Evolutionary conservation across 2,888 invertebrate genomes (phyloP).

Genomic region (Trichopoda pennipes): DNA sequence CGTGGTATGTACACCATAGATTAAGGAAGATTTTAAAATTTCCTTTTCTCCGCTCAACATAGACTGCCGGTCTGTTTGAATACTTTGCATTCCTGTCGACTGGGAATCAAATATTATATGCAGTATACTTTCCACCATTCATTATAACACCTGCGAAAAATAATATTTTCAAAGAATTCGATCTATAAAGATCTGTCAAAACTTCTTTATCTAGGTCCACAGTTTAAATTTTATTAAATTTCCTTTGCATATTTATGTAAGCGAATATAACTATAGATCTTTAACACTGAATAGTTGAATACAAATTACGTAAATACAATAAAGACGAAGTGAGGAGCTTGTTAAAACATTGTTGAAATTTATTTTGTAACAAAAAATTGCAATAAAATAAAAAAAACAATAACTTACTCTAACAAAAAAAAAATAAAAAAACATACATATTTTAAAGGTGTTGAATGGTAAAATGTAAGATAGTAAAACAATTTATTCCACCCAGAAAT

Average conservation of each 20-base stretch:
- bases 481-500: not conserved
- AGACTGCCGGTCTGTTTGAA: no score
- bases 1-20: no score
- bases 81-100: no score
- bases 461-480: constrained; percentile 29
- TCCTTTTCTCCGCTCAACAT: no score
- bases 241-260: not conserved
- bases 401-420: not conserved
- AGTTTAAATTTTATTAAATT: not conserved
- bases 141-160: no score
- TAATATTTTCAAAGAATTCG: not conserved
- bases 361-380: constrained; percentile 57
- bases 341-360: constrained; percentile 63
- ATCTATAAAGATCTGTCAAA: not conserved
- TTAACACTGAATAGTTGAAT: not conserved
- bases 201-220: not conserved
- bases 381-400: constrained; percentile 15
- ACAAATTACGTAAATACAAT: constrained; percentile 64
- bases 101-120: no score
- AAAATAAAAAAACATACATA: not conserved
- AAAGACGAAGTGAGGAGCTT: constrained; percentile 62
- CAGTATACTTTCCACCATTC: no score
- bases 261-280: not conserved
- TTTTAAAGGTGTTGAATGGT: constrained; percentile 46
- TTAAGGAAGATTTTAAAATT: no score